phyloP scores from a whole-genome alignment of 2,797 vertebrate genomes.

The Urophycis tenuis region DNA sequence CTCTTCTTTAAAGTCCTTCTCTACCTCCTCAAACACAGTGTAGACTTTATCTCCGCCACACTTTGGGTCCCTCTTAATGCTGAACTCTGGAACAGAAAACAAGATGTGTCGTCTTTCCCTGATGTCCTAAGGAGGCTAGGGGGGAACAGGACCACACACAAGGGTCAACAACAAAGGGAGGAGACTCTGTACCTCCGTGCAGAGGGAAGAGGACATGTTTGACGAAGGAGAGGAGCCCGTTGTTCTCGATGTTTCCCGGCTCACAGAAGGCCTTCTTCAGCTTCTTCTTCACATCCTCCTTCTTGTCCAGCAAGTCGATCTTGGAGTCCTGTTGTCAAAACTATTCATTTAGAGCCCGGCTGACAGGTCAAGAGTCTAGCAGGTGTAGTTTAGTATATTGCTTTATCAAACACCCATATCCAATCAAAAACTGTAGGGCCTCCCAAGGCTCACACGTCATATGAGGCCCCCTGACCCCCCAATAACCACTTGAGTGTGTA shows the following conservation, averaged over 20 bases:
- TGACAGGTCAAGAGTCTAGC: not conserved
- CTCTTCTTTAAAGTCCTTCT: constrained; percentile 89
- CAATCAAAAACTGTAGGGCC: not conserved
- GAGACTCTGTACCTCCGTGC: constrained; percentile 72
- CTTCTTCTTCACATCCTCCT: constrained; percentile 95
- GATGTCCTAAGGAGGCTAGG: not conserved
- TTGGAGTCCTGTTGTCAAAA: constrained; percentile 83
- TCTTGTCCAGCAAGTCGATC: constrained; percentile 91
- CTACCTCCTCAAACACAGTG: constrained; percentile 76
- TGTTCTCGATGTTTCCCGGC: constrained; percentile 93
- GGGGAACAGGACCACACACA: not conserved
- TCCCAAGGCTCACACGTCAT: no score
- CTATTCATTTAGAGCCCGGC: not conserved
- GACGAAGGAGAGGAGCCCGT: constrained; percentile 90
- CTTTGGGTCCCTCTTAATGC: constrained; percentile 85
- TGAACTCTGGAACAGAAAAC: constrained; percentile 76
- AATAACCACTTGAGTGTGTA: no score
- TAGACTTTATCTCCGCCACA: constrained; percentile 93
- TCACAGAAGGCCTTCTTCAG: constrained; percentile 98
- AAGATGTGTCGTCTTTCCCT: not conserved
- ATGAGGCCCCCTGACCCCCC: no score
- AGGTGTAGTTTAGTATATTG: not conserved
- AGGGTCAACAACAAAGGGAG: not conserved
- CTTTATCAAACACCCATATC: not conserved
- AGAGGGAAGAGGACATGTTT: constrained; percentile 90